Base-by-base conservation (phyloP, 2,797 vertebrate genomes). In the Tenualosa ilisha region DNA sequence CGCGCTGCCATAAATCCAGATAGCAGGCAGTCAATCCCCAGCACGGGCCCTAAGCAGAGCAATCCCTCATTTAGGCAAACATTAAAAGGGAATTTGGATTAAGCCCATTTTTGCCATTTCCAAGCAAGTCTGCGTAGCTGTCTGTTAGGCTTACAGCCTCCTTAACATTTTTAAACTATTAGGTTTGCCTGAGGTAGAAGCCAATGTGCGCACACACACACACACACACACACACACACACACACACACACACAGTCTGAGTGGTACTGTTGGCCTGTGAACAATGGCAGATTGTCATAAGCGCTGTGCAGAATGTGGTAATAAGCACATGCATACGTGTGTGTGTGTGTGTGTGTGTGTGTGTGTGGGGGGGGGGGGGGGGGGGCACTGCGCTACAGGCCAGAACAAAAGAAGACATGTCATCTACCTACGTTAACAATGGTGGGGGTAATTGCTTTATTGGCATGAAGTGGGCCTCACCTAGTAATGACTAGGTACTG, bases 391-490 rank as follows among this genome's bases (percentile, higher is more conserved):
- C n/a, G 85, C 43, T 20, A 17, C n/a, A 79, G 84, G n/a, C 82
- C 75, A 84, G 75, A 61, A 83, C 86, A 82, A 79, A 53, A 65
- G 59, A 63, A 53, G 2, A 86, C 86, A 91, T 91, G 79, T 91
- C 86, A 87, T 84, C 85, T 22, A 88, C 89, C 89, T 88, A 84
- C 81, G 15, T 79, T 81, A 79, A 79, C 79, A n/a, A 84, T 88
- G 86, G 89, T 85, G 59, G 84, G 86, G 72, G 79, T 90, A 90
- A 91, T 89, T 86, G 37, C 79, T 89, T 91, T 87, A 90, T 83
- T 13, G 86, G 82, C 86, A 89, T 88, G 82, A 87, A 90, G 81
- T 9, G 0, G 15, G 17, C 15, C 40, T 79, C 72, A 46, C 72
- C 40, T 43, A 79, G 15, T 43, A 11, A 46, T 79, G 72, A 75